Evolutionary conservation across 2,797 vertebrate species (phyloP).

Genomic region (Meda fulgida): DNA sequence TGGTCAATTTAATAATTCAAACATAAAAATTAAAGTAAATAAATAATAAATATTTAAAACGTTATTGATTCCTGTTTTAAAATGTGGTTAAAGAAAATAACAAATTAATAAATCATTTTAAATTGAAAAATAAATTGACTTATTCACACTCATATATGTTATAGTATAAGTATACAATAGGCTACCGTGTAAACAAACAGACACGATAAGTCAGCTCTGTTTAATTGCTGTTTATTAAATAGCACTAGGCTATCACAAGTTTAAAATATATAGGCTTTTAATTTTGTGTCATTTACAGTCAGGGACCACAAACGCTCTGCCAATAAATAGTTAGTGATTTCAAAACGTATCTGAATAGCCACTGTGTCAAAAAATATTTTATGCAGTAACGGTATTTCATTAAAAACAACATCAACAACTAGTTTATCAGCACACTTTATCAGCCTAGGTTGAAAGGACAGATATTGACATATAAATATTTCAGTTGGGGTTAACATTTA

Average conservation of each 20-base stretch:
- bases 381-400: no score
- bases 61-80: not conserved
- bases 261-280: not conserved
- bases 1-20: not conserved
- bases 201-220: not conserved
- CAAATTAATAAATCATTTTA: not conserved
- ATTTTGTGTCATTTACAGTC: not conserved
- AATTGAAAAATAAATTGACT: not conserved
- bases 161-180: no score
- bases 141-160: no score
- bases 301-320: not conserved
- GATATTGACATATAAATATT: not conserved
- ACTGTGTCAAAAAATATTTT: not conserved
- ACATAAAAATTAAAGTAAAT: not conserved
- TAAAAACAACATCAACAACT: not conserved
- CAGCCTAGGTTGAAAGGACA: not conserved
- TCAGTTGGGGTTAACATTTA: not conserved
- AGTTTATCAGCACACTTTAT: not conserved
- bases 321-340: not conserved
- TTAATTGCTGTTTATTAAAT: not conserved
- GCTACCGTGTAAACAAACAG: not conserved
- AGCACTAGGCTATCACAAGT: no score
- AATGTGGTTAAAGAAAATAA: not conserved
- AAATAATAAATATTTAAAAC: not conserved
- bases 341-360: not conserved